These are phyloP conservation scores for Bombus affinis DNA, from an alignment of 1,140 invertebrate species.

Conservation along the genomic window DNA sequence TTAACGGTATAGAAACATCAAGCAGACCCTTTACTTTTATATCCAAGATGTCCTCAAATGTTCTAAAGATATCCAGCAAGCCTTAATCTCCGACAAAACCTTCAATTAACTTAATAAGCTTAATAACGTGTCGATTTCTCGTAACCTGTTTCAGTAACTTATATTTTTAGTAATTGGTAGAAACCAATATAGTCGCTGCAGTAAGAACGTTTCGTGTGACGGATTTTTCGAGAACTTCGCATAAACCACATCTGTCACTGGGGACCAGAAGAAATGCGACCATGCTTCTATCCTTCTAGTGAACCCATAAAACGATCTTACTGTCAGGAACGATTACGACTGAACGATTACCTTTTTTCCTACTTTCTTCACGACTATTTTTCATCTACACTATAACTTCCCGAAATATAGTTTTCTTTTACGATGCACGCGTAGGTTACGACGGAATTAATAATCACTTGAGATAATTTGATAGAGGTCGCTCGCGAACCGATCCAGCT, in stretches of 20 bases:
- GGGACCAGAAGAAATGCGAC: background rate
- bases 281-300: background rate
- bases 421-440: background rate
- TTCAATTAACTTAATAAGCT: background rate
- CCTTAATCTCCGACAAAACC: background rate
- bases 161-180: background rate
- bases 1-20: too few relatives aligned
- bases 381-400: background rate
- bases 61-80: background rate
- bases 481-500: conserved; percentile 14
- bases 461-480: conserved; percentile 49
- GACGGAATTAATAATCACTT: conserved; percentile 28
- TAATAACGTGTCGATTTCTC: background rate
- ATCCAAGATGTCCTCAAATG: too few relatives aligned
- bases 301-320: background rate
- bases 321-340: background rate
- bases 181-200: background rate
- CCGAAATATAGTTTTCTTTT: background rate
- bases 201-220: too few relatives aligned
- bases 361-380: background rate
- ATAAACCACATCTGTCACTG: conserved; percentile 13
- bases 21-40: too few relatives aligned
- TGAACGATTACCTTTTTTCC: background rate
- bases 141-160: background rate
- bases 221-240: background rate